A percentile compares a stretch with the other conserved stretches of the same genome.
phyloP scores from a whole-genome alignment of 2,888 invertebrate species.

The Tiliacea citrago region DNA sequence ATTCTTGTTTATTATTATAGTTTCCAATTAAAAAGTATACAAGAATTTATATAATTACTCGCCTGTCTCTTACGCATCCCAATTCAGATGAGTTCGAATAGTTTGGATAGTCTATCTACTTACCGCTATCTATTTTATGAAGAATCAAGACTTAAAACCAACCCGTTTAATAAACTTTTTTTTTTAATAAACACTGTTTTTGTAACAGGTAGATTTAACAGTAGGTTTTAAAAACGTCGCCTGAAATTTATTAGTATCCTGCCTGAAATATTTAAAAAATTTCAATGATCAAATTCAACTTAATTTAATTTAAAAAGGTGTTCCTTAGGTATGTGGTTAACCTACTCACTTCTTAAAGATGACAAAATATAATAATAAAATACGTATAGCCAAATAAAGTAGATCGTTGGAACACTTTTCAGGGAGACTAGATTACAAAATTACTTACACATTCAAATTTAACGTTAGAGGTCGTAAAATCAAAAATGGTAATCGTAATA shows the following conservation, averaged over 20 bases:
- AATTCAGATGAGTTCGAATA: not conserved
- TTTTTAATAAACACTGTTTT: not conserved
- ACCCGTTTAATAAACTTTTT: too few relatives aligned
- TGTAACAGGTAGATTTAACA: not conserved
- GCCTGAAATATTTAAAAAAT: not conserved
- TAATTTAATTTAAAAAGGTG: not conserved
- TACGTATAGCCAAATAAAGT: not conserved
- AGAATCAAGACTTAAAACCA: not conserved
- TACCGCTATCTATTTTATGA: too few relatives aligned
- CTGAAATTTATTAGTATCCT: not conserved
- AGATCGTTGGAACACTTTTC: not conserved
- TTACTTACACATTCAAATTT: conserved; percentile 26
- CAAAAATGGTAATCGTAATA: conserved; percentile 32
- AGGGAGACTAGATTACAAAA: conserved; percentile 30
- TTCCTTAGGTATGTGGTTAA: not conserved
- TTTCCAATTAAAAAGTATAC: not conserved
- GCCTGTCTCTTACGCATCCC: too few relatives aligned
- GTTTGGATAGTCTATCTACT: not conserved
- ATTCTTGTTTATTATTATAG: not conserved
- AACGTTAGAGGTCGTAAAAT: conserved; percentile 18
- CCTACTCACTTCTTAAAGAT: not conserved
- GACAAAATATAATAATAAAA: not conserved
- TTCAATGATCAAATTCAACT: too few relatives aligned
- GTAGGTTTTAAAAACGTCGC: not conserved
- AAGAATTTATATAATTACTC: not conserved